phyloP scores from a whole-genome alignment of 2,888 invertebrate genomes.

The Lydus trimaculatus region DNA sequence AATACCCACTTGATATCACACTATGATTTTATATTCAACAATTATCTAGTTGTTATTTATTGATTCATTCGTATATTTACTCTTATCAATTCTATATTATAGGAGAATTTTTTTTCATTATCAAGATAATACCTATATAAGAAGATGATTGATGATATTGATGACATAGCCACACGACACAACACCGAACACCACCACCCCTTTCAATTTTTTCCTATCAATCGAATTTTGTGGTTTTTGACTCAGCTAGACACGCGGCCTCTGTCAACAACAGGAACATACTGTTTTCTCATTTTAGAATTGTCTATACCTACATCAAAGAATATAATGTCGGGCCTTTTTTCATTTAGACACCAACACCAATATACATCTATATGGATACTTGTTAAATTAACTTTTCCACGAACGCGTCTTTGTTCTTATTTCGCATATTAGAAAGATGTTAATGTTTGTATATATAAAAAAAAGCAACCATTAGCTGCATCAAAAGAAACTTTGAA shows the following conservation, averaged over 20 bases:
- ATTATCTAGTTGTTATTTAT: conserved; percentile 8
- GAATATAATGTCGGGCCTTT: conserved; percentile 27
- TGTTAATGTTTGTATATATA: background rate
- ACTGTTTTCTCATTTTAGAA: conserved; percentile 42
- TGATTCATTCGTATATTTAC: background rate
- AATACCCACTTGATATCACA: conserved; percentile 31
- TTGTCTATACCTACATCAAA: conserved; percentile 50
- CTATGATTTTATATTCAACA: background rate
- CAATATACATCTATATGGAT: conserved; percentile 17
- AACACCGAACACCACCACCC: background rate
- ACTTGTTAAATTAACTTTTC: conserved; percentile 29
- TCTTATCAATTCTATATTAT: background rate
- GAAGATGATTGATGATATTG: background rate
- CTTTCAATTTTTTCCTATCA: conserved; percentile 18
- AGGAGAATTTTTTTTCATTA: background rate
- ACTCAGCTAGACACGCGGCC: conserved; percentile 52
- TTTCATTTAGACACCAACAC: conserved; percentile 12
- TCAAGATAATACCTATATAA: background rate
- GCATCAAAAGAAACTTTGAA: background rate
- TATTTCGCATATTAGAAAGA: conserved; percentile 13
- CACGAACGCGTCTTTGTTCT: conserved; percentile 22
- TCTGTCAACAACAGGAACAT: conserved; percentile 51
- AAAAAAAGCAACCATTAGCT: background rate
- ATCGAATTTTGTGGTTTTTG: conserved; percentile 51
- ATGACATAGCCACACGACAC: background rate